Percentiles rank a stretch among this genome's conserved stretches.
Conservation (phyloP, 92 coral and sea anemone species). For the Isaurus tuberculatus region DNA sequence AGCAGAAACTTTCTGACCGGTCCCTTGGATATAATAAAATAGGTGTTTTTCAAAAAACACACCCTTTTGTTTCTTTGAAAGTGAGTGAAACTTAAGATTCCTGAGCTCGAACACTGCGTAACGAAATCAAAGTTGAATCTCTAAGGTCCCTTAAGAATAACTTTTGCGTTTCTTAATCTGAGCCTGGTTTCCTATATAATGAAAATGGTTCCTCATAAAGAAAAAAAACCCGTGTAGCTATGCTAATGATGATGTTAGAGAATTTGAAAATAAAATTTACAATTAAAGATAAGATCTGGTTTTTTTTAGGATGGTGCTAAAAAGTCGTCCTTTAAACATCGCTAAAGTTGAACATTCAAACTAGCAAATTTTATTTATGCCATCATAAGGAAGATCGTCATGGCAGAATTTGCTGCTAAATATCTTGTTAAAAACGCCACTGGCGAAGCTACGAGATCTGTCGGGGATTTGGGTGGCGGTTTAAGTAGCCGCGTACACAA, state of each 20-base stretch:
- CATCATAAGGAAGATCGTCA: not conserved
- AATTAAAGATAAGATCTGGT: not conserved
- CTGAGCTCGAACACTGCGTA: too few relatives aligned
- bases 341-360: not conserved
- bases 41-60: too few relatives aligned
- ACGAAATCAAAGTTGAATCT: too few relatives aligned
- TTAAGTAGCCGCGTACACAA: conserved; percentile 54
- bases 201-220: too few relatives aligned
- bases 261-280: not conserved
- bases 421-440: conserved; percentile 76
- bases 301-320: not conserved
- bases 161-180: too few relatives aligned
- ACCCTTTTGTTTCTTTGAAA: too few relatives aligned
- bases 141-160: too few relatives aligned
- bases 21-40: too few relatives aligned
- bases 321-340: not conserved
- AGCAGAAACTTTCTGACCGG: too few relatives aligned
- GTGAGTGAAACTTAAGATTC: too few relatives aligned
- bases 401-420: conserved; percentile 90
- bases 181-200: too few relatives aligned
- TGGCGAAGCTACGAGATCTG: conserved; percentile 59
- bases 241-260: not conserved
- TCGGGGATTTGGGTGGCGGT: conserved; percentile 72
- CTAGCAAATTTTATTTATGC: not conserved
- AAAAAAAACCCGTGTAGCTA: too few relatives aligned